Conservation (phyloP, 2,113 vertebrate species). For the Smithornis capensis region DNA sequence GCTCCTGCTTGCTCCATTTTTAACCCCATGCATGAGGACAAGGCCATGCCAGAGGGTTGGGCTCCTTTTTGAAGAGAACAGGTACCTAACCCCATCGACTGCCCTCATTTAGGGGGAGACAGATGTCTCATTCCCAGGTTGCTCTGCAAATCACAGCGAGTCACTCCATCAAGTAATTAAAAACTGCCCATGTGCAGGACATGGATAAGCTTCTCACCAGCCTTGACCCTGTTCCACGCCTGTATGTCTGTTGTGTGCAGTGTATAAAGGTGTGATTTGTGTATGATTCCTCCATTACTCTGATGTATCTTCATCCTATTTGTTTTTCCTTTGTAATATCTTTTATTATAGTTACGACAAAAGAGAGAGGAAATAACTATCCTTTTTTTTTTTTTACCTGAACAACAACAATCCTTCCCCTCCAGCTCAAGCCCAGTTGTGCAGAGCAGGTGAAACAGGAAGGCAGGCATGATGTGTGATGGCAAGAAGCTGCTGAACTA, state of each 20-base stretch:
- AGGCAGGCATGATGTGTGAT: not conserved
- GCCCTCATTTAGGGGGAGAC: not conserved
- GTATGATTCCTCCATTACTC: not conserved
- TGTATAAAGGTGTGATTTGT: not conserved
- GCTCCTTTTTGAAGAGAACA: not conserved
- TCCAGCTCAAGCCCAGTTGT: not conserved
- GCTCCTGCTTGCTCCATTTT: not conserved
- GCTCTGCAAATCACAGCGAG: conserved; percentile 14
- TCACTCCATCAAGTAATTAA: conserved; percentile 32
- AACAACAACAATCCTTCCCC: not conserved
- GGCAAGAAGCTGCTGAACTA: not conserved
- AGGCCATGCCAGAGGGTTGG: not conserved
- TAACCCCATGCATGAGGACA: not conserved
- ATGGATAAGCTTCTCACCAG: not conserved
- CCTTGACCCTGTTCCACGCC: not conserved
- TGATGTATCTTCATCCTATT: not conserved
- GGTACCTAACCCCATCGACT: not conserved
- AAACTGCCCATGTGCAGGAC: not conserved
- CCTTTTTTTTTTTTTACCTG: accelerated
- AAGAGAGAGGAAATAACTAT: accelerated
- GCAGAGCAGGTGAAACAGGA: not conserved
- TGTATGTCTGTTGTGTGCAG: not conserved
- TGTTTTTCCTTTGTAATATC: not conserved
- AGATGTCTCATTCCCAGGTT: not conserved
- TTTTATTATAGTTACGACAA: not conserved